Conservation (phyloP, 2,113 vertebrate species). For the Gyps fulvus region DNA sequence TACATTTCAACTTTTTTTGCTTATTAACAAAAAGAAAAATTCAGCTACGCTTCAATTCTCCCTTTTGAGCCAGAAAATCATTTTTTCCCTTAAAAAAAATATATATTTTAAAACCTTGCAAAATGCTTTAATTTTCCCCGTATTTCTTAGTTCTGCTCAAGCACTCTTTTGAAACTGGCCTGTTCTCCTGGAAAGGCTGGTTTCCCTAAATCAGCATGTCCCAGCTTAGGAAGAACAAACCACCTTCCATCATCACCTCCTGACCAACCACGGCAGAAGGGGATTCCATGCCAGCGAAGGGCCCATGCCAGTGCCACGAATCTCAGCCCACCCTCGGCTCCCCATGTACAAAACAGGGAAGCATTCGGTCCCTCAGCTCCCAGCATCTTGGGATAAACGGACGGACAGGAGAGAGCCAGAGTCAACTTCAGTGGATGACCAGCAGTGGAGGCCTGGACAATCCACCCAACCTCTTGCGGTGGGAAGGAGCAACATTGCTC, state of each 20-base stretch:
- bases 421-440: neutral
- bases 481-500: conserved; percentile 58
- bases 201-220: neutral
- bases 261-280: neutral
- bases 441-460: neutral
- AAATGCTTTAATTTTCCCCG: neutral
- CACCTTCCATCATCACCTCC: neutral
- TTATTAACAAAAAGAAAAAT: neutral
- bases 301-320: neutral
- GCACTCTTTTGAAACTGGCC: neutral
- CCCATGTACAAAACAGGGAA: rapidly evolving
- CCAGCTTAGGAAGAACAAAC: neutral
- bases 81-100: neutral
- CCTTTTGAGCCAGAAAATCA: neutral
- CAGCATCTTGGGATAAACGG: neutral
- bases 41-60: neutral
- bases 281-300: neutral
- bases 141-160: neutral
- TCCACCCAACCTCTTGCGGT: conserved; percentile 18
- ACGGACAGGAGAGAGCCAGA: neutral
- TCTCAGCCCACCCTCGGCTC: neutral
- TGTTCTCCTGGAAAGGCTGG: neutral
- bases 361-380: neutral
- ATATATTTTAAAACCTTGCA: neutral
- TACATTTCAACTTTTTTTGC: neutral